phyloP scores from a whole-genome alignment of 2,797 vertebrate genomes.

The Lateolabrax maculatus region DNA sequence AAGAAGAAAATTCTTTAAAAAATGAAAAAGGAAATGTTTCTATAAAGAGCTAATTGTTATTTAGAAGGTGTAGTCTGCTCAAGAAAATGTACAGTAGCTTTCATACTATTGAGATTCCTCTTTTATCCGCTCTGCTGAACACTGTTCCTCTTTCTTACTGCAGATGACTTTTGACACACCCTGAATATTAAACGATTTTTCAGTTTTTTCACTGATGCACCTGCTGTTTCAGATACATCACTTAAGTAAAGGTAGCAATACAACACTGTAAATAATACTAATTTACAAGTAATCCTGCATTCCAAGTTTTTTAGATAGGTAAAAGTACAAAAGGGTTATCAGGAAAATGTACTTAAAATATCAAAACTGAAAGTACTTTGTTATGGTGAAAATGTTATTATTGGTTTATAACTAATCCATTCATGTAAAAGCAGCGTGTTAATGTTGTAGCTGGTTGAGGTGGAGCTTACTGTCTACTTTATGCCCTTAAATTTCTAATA shows the following conservation, averaged over 20 bases:
- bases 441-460: background rate
- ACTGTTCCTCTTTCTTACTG: constrained; percentile 46
- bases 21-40: background rate
- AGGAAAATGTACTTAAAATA: background rate
- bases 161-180: background rate
- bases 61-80: background rate
- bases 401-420: background rate
- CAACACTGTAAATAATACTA: background rate
- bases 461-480: background rate
- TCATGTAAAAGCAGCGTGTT: background rate
- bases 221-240: constrained; percentile 11
- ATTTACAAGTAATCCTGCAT: background rate
- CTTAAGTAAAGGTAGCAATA: background rate
- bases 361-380: background rate
- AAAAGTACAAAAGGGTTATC: background rate
- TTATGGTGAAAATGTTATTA: background rate
- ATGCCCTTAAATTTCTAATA: background rate
- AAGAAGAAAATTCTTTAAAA: background rate
- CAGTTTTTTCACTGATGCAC: constrained; percentile 5
- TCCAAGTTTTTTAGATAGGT: background rate
- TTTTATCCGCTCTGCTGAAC: constrained; percentile 30
- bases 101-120: background rate
- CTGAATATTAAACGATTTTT: constrained; percentile 9
- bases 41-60: background rate
- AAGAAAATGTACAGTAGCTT: background rate